Percentiles rank a stretch among this genome's conserved stretches.
Conservation (phyloP, 1,140 invertebrate species). For the Dolichoris vasculosae region DNA sequence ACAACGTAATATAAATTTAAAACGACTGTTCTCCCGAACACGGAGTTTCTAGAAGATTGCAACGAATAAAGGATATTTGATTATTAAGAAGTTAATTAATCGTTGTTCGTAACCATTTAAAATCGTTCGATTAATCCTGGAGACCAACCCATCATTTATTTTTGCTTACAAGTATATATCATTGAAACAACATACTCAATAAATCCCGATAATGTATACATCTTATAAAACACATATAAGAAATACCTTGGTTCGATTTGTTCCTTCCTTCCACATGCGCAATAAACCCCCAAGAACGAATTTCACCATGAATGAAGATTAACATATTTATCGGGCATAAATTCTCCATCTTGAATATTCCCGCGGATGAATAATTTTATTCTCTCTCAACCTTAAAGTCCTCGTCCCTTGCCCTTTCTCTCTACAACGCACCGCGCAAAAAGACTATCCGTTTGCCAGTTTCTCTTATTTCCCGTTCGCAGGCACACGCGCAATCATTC, state of each 20-base stretch:
- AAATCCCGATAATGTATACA: slow-evolving; percentile 42
- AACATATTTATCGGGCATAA: slow-evolving; percentile 50
- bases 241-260: slow-evolving; percentile 50
- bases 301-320: slow-evolving; percentile 40
- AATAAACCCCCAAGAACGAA: slow-evolving; percentile 17
- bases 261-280: slow-evolving; percentile 48
- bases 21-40: background rate
- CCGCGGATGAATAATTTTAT: slow-evolving; percentile 36
- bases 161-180: slow-evolving; percentile 6
- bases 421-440: slow-evolving; percentile 1
- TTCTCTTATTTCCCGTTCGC: slow-evolving; percentile 55
- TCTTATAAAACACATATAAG: slow-evolving; percentile 5
- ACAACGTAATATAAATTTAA: background rate
- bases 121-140: background rate
- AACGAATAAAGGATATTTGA: background rate
- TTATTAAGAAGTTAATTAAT: background rate
- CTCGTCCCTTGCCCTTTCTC: background rate
- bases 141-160: background rate
- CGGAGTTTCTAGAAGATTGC: too few species aligned
- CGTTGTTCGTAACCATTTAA: background rate
- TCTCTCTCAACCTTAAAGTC: background rate
- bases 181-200: slow-evolving; percentile 27
- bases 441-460: background rate
- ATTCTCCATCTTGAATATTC: slow-evolving; percentile 46
- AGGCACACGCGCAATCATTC: slow-evolving; percentile 22